Evolutionary conservation across 1,140 invertebrate genomes (phyloP), one percentile per base, ranked within the genome.

Genomic region (Megalopta genalis): DNA sequence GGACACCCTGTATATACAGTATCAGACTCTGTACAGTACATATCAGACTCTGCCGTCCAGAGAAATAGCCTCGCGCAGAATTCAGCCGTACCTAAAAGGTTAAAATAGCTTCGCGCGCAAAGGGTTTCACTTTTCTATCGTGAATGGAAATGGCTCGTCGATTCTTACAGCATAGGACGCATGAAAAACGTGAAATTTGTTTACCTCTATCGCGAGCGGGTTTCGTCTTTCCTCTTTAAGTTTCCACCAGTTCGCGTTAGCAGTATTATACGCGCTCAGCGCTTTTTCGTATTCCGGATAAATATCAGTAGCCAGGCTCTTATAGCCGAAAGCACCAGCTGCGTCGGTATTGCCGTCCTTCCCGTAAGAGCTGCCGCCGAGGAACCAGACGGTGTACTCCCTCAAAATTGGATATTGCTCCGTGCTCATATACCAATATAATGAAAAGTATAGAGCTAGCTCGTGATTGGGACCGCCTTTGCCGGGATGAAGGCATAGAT

Each of bases 401-500:
- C 82, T 78, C 70, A 87, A 82, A 82, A 90, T 84, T 75, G 86
- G 85, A 84, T 85, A 86, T 68, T 86, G 78, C n/a, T 86, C 70
- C 3, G 73, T 82, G 70, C 79, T 81, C 32, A 92, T 69, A 21
- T 91, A 80, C 87, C 94, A 85, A 77, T 91, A 85, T 21, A 94
- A 73, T n/a, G 91, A 91, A 84, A 92, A 93, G 27, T 94, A 90
- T 3, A 96, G 86, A 10, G 93, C 94, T 83, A 96, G 90, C 90
- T 96, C 95, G 87, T 96, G 95, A 91, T 95, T 96, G 16, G 95
- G 91, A n/a, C 95, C 95, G 54, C 95, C 95, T 71, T 83, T 89
- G 23, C 94, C 94, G 9, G 69, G 91, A 6, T 92, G 89, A 14
- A 68, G 81, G 5, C 95, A 92, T 25, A 82, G 67, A 49, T 90